These are phyloP conservation scores for Metellina segmentata DNA, from an alignment of 2,888 invertebrate species.

Conservation along the genomic window DNA sequence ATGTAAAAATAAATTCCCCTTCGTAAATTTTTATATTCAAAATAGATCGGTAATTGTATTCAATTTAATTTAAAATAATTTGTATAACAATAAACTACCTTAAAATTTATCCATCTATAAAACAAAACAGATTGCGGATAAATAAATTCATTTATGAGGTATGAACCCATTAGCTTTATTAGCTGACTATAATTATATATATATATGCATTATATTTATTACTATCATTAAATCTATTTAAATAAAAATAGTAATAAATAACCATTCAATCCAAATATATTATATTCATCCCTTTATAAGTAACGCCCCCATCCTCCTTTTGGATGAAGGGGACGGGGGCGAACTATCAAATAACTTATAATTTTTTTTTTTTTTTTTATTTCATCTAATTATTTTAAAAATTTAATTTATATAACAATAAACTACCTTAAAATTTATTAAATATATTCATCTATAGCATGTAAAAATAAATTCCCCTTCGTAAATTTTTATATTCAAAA, in stretches of 20 bases:
- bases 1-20: background rate
- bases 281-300: too few relatives aligned
- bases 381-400: too few relatives aligned
- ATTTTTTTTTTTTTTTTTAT: background rate
- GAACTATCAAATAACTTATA: background rate
- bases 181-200: constrained; percentile 42
- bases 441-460: too few relatives aligned
- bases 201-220: background rate
- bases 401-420: too few relatives aligned
- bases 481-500: too few relatives aligned
- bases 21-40: background rate
- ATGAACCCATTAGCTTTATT: constrained; percentile 64
- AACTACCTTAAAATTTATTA: too few relatives aligned
- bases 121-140: background rate
- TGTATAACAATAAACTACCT: constrained; percentile 2
- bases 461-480: too few relatives aligned
- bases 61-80: too few relatives aligned
- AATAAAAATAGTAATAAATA: too few relatives aligned
- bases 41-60: too few relatives aligned
- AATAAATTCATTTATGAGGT: constrained; percentile 45
- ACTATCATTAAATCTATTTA: background rate
- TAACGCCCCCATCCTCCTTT: background rate
- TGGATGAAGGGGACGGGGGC: background rate
- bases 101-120: background rate
- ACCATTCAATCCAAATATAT: too few relatives aligned